phyloP scores from a whole-genome alignment of 2,113 vertebrate genomes.

The Propithecus coquereli region DNA sequence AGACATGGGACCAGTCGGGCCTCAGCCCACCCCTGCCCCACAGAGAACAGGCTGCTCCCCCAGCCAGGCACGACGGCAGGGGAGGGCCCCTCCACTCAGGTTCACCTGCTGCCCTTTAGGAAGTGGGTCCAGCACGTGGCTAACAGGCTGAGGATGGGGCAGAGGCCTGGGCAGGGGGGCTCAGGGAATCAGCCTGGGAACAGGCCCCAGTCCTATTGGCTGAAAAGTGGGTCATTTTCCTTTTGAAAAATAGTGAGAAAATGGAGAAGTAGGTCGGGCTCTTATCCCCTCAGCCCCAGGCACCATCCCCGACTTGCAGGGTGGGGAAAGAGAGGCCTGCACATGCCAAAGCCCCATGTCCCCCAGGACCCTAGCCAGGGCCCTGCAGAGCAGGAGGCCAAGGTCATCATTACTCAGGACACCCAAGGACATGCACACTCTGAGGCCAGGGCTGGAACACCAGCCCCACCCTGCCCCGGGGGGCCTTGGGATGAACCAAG shows the following conservation, averaged over 20 bases:
- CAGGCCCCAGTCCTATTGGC: conserved; percentile 68
- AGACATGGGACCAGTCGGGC: not conserved
- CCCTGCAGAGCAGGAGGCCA: not conserved
- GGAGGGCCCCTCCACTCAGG: not conserved
- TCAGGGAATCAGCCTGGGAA: conserved; percentile 66
- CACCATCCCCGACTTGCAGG: conserved; percentile 32
- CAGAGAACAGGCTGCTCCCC: not conserved
- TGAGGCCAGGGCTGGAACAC: not conserved
- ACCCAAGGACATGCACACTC: conserved; percentile 38
- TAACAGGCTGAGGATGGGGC: conserved; percentile 56
- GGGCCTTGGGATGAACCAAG: not conserved
- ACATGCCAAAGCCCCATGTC: not conserved
- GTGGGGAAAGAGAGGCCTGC: not conserved
- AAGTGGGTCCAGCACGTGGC: conserved; percentile 48
- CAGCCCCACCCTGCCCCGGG: not conserved
- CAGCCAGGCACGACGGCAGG: not conserved
- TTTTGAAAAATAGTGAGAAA: conserved; percentile 80
- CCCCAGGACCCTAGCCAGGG: not conserved
- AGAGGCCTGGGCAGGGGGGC: conserved; percentile 71
- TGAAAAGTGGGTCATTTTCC: conserved; percentile 79
- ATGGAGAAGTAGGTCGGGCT: conserved; percentile 80
- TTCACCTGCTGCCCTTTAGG: conserved; percentile 46
- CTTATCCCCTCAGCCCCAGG: conserved; percentile 70
- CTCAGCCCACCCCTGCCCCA: not conserved
- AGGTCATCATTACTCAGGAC: conserved; percentile 48